Evolutionary conservation across 1,140 invertebrate genomes (phyloP), one percentile per base, ranked within the genome.

Genomic region (Sweltsa coloradensis): DNA sequence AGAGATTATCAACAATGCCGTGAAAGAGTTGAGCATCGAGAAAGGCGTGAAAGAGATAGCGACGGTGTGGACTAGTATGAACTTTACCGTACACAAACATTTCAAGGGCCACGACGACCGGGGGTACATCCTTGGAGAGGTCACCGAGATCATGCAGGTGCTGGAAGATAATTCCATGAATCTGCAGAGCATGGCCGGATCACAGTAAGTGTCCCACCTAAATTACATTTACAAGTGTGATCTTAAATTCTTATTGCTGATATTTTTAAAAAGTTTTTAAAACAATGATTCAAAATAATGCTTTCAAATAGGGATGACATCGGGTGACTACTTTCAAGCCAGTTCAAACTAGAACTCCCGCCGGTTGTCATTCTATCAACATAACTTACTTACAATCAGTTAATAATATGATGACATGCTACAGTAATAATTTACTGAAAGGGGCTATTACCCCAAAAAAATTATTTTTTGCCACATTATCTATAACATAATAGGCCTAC

Each of bases 141-240:
- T 86, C 23, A 85, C 91, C 52, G 87, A 93, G 43, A 74, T 92
- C 25, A 73, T 81, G 40, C 78, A 83, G 60, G 72, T 79, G 9
- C 61, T 94, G 0, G 89, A 95, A 60, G 89, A 94, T 58, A 88
- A 91, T 56, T 78, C 81, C 34, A 85, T 93, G 79, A 86, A 83
- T 56, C 61, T 95, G 19, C 89, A 92, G 64, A 87, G 83, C 41
- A 93, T 95, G 83, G 83, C 84, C 11, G 84, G 83, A 0, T 93
- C 89, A 14, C 80, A 84, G 71, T 78, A 53, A 65, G 66, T 63
- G 23, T 3, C 13, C 36, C 29, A 31, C 29, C n/a, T 9, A n/a
- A n/a, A n/a, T n/a, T n/a, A n/a, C n/a, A n/a, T n/a, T n/a, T n/a
- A n/a, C n/a, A n/a, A n/a, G n/a, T n/a, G n/a, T n/a, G n/a, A n/a